Evolutionary conservation across 92 coral and sea anemone genomes (phyloP).

Genomic region (Phenganax subtilis): DNA sequence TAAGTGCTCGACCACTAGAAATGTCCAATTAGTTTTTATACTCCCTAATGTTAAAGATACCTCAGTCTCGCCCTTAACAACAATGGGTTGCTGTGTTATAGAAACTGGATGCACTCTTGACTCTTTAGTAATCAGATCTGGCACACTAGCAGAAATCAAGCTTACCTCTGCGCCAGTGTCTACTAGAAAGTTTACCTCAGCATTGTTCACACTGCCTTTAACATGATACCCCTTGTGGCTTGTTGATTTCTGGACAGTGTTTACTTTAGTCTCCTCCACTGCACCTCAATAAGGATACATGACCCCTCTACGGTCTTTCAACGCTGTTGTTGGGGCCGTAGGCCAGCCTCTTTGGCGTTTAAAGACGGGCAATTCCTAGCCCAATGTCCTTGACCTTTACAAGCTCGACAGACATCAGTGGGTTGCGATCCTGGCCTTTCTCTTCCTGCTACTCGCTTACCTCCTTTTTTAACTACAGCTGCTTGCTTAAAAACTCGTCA

Average conservation of each 20-base stretch:
- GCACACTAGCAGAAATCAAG: not conserved
- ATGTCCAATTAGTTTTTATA: constrained; percentile 40
- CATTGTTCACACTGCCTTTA: not conserved
- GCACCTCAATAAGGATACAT: constrained; percentile 12
- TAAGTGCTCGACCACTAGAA: constrained; percentile 42
- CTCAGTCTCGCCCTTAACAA: not conserved
- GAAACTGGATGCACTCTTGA: not conserved
- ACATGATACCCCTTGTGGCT: not conserved
- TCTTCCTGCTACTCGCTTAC: constrained; percentile 29
- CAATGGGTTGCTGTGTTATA: not conserved
- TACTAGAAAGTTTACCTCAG: not conserved
- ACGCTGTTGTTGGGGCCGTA: not conserved
- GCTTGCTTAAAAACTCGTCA: constrained; percentile 41
- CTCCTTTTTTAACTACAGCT: constrained; percentile 51
- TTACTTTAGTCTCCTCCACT: constrained; percentile 18
- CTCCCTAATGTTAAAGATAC: constrained; percentile 19
- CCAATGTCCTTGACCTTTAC: constrained; percentile 49
- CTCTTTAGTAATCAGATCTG: constrained; percentile 29
- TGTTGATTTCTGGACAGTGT: not conserved
- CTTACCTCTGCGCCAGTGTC: constrained; percentile 30
- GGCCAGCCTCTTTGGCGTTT: constrained; percentile 36
- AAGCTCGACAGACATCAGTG: constrained; percentile 43
- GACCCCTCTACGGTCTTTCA: not conserved
- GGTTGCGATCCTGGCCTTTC: constrained; percentile 43
- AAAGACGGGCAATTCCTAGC: constrained; percentile 50